Evolutionary conservation across 1,140 invertebrate species (phyloP).

Genomic region (Manduca sexta): DNA sequence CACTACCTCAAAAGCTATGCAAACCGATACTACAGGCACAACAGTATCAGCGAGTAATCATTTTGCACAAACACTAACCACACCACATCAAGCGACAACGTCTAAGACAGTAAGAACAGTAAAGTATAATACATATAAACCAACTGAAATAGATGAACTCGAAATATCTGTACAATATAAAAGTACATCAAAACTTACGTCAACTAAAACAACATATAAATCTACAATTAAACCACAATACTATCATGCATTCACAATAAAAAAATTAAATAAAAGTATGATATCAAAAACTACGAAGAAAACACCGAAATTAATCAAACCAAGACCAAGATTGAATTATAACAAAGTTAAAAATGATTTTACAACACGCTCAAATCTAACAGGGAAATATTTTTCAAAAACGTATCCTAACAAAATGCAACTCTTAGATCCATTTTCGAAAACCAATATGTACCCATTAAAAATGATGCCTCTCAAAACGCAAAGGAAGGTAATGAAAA

Average conservation of each 20-base stretch:
- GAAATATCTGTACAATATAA: too few relatives aligned
- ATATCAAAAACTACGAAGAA: neutral
- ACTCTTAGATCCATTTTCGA: conserved; percentile 21
- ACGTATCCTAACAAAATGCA: conserved; percentile 1
- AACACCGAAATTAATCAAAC: neutral
- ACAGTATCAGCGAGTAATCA: too few relatives aligned
- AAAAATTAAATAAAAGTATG: too few relatives aligned
- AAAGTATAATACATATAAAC: conserved; percentile 26
- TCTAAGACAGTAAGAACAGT: conserved; percentile 12
- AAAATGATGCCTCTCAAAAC: conserved; percentile 14
- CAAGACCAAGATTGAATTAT: neutral
- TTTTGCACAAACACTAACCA: too few relatives aligned
- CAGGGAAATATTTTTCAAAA: neutral
- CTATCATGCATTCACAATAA: too few relatives aligned
- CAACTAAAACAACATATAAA: too few relatives aligned
- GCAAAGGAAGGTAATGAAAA: conserved; percentile 26
- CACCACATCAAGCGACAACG: too few relatives aligned
- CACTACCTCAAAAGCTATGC: too few relatives aligned
- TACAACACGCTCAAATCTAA: neutral
- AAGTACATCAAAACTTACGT: too few relatives aligned
- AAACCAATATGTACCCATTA: conserved; percentile 29
- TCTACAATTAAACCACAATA: too few relatives aligned
- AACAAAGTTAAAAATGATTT: neutral
- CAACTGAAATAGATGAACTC: neutral
- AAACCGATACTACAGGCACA: too few relatives aligned